Base-by-base conservation (phyloP, 2,113 vertebrate species). In the Coregonus clupeaformis region DNA sequence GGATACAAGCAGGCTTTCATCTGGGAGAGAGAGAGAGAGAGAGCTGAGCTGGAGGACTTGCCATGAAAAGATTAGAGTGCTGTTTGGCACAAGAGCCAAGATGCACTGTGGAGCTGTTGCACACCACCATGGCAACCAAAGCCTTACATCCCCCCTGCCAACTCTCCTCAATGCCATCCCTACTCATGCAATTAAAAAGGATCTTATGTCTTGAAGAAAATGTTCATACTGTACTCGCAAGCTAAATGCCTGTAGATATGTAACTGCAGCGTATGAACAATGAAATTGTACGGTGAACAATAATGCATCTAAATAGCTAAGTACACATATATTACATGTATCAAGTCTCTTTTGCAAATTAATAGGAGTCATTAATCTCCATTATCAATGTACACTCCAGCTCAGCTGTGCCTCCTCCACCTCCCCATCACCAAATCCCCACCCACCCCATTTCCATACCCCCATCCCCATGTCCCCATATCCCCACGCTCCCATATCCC, bases 21-120 rank as follows among this genome's bases (percentile, higher is more conserved):
- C 55, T 71, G 25, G 22, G 27, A 52, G 49, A 80, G 89, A 86
- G 73, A 71, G 73, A 71, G 27, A 36, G 7, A 42, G 36, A 42
- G 36, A 42, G 36, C 36, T 42, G 70, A 80, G 76, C 83, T 81
- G 86, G 88, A 80, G 80, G 85, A 81, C 88, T 73, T 84, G 89
- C 87, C 85, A 57, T 88, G 86, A 90, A 92, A 91, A 91, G 90
- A 91, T 89, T 89, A 87, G 86, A 88, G 87, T 89, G 90, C 91
- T 85, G 82, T 86, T 89, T 86, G 87, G 84, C 84, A 78, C 24
- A 7, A 74, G 82, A 25, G 78, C 86, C 89, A 85, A 84, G 85
- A 90, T 87, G 89, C 84, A 77, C 88, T 78, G 52, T 76, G 79
- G 47, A 72, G 88, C 84, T 83, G 81, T 73, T 59, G 80, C 81